phyloP scores from a whole-genome alignment of 2,888 invertebrate species.

The Euplagia quadripunctaria region DNA sequence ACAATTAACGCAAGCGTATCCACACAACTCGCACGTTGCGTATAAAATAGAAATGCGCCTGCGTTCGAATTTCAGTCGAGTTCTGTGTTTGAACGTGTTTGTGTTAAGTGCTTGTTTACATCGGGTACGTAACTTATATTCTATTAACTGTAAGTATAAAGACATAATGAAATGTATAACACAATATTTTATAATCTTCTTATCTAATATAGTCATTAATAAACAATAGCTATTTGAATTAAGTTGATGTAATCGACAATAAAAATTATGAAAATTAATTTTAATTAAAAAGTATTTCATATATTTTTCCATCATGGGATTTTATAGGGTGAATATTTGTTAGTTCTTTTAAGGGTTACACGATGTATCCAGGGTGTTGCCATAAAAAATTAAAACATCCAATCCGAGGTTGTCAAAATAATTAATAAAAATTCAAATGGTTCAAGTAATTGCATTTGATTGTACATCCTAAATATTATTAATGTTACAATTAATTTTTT shows the following conservation, averaged over 20 bases:
- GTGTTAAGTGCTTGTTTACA: conserved; percentile 17
- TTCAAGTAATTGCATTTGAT: too few relatives aligned
- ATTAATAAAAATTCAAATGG: too few relatives aligned
- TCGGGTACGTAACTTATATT: conserved; percentile 19
- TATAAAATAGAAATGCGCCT: conserved; percentile 42
- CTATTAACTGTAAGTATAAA: neutral
- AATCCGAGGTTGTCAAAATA: too few relatives aligned
- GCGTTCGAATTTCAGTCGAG: conserved; percentile 52
- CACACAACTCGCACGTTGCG: conserved; percentile 33
- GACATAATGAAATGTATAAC: neutral
- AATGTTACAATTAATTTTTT: too few relatives aligned
- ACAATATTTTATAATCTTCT: neutral
- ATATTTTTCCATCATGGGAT: neutral
- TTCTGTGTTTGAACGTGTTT: conserved; percentile 32
- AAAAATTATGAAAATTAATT: neutral
- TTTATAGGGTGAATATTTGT: neutral
- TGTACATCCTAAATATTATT: too few relatives aligned
- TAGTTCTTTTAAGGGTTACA: neutral
- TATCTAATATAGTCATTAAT: neutral
- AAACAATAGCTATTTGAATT: neutral
- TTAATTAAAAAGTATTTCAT: neutral
- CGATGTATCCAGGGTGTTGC: neutral
- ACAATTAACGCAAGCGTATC: conserved; percentile 26
- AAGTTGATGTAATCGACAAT: too few relatives aligned
- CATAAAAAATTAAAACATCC: too few relatives aligned